These are phyloP conservation scores for Spinibarbus caldwelli DNA, from an alignment of 2,797 vertebrate species.

Conservation along the genomic window DNA sequence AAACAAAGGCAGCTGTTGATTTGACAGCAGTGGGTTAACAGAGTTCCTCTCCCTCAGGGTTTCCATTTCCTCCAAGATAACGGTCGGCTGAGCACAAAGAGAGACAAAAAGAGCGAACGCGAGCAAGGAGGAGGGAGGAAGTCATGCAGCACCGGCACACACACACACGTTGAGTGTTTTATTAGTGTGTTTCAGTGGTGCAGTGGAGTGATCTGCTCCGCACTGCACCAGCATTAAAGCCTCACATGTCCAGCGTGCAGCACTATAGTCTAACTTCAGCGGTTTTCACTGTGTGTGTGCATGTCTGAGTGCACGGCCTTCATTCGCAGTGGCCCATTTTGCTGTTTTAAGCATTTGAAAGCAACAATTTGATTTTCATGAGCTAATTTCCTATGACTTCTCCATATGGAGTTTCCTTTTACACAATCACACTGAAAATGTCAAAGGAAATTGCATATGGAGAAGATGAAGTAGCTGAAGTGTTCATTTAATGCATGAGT, in stretches of 20 bases:
- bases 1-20: conserved; percentile 30
- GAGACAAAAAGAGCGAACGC: background rate
- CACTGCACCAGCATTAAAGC: conserved; percentile 7
- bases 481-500: background rate
- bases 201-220: background rate
- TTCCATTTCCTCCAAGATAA: conserved; percentile 17
- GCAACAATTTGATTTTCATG: background rate
- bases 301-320: background rate
- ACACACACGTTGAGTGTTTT: conserved; percentile 27
- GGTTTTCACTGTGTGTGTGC: background rate
- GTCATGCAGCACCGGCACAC: background rate
- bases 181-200: conserved; percentile 11
- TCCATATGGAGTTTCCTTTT: background rate
- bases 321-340: background rate
- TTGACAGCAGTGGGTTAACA: conserved; percentile 1
- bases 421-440: background rate
- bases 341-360: background rate
- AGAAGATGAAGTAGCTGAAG: background rate
- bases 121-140: background rate
- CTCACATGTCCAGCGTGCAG: background rate
- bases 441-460: background rate
- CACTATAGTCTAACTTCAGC: background rate
- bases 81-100: background rate
- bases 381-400: background rate
- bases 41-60: conserved; percentile 21